Base-by-base conservation (phyloP, 2,113 vertebrate genomes). In the Strix aluco region DNA sequence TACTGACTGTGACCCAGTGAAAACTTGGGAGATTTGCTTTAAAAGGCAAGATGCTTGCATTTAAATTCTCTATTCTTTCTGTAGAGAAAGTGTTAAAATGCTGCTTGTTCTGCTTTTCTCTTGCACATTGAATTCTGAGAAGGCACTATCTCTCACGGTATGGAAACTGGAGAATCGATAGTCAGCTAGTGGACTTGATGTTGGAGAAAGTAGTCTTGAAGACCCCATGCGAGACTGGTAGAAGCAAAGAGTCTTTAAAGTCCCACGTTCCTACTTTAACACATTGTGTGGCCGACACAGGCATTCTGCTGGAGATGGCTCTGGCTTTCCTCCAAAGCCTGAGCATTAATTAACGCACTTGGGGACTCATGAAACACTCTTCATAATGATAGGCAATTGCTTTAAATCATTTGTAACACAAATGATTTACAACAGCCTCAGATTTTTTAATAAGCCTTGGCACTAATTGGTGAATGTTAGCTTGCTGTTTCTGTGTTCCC, bases 351-450 rank as follows among this genome's bases (percentile, higher is more conserved):
- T 96, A 95, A 90, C 8, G 6, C 74, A 80, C 92, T 94, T 73
- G 62, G 73, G 95, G 70, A 90, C 81, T 95, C 87, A 16, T 46
- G 62, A 87, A 96, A 80, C 62, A 38, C 87, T 96, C 66, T 82
- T 91, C 87, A 51, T 96, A 95, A 96, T 96, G 92, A 96, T 80
- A 82, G 92, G 87, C 93, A 96, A 88, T 97, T 96, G 87, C 94
- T 87, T 95, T 81, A 91, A 91, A 88, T 92, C 57, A 87, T 90
- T 96, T 94, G 71, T 91, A 52, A 36, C 15, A 40, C 72, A 87
- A 96, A 87, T 93, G 65, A 85, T 92, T 93, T 96, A 90, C 92
- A 96, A 49, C 62, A 73, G 85, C 92, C 42, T 88, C 62, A 13
- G 85, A 88, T 92, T 95, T 95, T 96, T 93, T 95, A 91, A 94